phyloP scores from a whole-genome alignment of 2,797 vertebrate species.

The Sebastes kiyomatsui region DNA sequence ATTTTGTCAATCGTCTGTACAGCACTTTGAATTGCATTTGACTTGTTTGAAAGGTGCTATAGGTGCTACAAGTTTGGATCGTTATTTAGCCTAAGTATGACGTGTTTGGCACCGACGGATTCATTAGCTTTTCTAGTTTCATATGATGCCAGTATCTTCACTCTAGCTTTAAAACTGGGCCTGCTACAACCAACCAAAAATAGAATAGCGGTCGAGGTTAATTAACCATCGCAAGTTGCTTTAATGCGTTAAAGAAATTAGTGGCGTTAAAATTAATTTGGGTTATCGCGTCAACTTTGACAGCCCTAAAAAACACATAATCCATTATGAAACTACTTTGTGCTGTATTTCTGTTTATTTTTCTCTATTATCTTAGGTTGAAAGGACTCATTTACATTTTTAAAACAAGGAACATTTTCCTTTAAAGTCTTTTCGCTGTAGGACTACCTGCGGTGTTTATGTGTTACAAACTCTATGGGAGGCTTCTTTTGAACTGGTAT shows the following conservation, averaged over 20 bases:
- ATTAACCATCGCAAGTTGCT: neutral
- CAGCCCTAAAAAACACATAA: neutral
- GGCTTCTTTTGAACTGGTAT: conserved; percentile 49
- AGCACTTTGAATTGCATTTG: too few species aligned
- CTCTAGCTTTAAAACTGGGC: neutral
- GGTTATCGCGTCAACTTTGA: neutral
- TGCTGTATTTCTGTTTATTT: neutral
- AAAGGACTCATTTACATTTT: neutral
- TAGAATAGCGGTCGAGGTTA: neutral
- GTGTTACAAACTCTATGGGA: conserved; percentile 28
- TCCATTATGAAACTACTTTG: neutral
- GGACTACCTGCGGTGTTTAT: conserved; percentile 27
- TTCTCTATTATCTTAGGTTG: neutral
- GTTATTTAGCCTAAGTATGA: neutral
- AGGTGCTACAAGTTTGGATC: neutral
- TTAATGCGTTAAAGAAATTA: neutral
- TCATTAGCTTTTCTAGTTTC: neutral
- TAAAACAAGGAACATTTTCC: neutral
- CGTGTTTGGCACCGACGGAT: neutral
- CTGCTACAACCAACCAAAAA: fast-evolving
- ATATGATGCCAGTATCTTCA: neutral
- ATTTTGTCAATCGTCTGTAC: too few species aligned
- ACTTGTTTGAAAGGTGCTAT: too few species aligned
- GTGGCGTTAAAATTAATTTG: neutral
- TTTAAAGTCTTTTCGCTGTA: neutral